Evolutionary conservation across 2,888 invertebrate species (phyloP).

Genomic region (Blastobasis adustella): DNA sequence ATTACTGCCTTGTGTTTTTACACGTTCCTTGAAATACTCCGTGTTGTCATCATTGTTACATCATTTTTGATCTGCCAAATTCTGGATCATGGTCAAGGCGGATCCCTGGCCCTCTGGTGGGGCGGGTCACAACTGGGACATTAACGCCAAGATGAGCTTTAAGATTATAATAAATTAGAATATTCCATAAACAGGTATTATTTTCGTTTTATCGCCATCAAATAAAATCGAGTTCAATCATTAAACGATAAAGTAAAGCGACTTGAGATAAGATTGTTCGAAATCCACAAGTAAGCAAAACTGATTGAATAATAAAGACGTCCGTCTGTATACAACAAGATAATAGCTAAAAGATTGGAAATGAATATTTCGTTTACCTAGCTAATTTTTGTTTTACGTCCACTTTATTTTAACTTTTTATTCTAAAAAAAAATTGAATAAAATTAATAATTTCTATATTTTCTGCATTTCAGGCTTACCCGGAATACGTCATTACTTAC

Average conservation of each 20-base stretch:
- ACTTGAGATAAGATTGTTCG: background rate
- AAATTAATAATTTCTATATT: background rate
- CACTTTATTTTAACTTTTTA: background rate
- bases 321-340: background rate
- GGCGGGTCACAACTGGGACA: no score
- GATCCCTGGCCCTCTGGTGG: no score
- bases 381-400: background rate
- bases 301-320: no score
- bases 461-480: slow-evolving; percentile 83
- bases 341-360: background rate
- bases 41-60: no score
- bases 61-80: no score
- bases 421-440: background rate
- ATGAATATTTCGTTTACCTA: background rate
- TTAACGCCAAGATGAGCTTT: no score
- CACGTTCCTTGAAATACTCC: no score
- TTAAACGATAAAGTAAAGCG: background rate
- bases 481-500: slow-evolving; percentile 94
- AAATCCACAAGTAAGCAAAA: background rate
- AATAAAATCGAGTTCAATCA: background rate
- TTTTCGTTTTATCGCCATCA: no score
- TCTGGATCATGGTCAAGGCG: no score
- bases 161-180: no score
- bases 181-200: no score
- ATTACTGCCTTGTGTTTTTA: no score